Base-by-base conservation (phyloP, 2,113 vertebrate species). In the Leptosomus discolor region DNA sequence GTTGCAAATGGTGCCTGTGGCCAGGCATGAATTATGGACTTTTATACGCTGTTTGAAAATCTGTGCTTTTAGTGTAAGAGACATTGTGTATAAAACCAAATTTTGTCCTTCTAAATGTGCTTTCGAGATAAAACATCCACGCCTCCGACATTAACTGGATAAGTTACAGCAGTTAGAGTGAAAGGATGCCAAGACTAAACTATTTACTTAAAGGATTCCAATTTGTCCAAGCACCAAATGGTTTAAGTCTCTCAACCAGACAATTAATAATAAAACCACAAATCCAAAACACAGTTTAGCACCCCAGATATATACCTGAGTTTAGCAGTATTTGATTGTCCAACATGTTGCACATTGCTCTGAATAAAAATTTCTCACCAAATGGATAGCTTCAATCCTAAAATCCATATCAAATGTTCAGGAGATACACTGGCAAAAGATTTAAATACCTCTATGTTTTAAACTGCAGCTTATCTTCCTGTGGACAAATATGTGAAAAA, bases 231-330 rank as follows among this genome's bases (percentile, higher is more conserved):
- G 96, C 78, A 96, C 96, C 97, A 98, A 98, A 98, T 97, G 96
- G 96, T 96, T 97, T 95, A 96, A 71, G 96, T 97, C 97, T 98
- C 94, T 98, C 96, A 97, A 91, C 86, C 50, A 98, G 81, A 60
- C 65, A 96, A 97, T 97, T 98, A 97, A 97, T 98, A 98, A 97
- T 96, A 97, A 98, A 97, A 85, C 50, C 81, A 94, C 79, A 87
- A 86, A 96, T 91, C 93, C 95, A 97, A 97, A 98, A 95, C 91
- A 94, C 82, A 94, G 34, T 90, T 87, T 92, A 97, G 71, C 78
- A 88, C 78, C 54, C 57, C 53, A 88, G 57, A 96, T 91, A 46
- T 36, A 92, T 81, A 92, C 68, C 69, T 32, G 4, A 92, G 65
- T 88, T 79, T 88, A 84, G 90, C 85, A 56, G 37, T 76, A 91